Evolutionary conservation across 2,888 invertebrate species (phyloP).

Genomic region (Falcaria lacertinaria): DNA sequence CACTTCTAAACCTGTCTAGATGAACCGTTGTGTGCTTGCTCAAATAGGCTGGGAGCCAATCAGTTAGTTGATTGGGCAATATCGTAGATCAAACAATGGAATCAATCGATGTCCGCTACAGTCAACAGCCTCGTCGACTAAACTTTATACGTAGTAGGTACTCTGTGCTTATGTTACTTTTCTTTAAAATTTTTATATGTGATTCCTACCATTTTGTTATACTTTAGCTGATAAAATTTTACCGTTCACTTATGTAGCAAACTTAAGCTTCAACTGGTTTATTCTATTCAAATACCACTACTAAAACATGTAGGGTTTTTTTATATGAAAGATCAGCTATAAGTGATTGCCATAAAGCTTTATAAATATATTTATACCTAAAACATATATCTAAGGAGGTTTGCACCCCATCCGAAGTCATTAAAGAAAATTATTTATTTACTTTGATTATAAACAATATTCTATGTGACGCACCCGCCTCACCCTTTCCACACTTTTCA

Average conservation of each 20-base stretch:
- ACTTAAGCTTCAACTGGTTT: no score
- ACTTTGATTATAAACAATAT: slow-evolving; percentile 16
- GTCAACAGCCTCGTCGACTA: slow-evolving; percentile 41
- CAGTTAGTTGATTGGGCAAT: slow-evolving; percentile 57
- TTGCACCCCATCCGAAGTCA: neutral
- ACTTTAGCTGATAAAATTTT: no score
- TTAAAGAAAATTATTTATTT: slow-evolving; percentile 7
- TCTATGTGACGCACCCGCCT: slow-evolving; percentile 9
- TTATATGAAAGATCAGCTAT: no score
- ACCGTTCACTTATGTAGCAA: no score
- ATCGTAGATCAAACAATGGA: slow-evolving; percentile 58
- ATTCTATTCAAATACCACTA: no score
- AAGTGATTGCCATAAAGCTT: no score
- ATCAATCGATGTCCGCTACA: slow-evolving; percentile 49
- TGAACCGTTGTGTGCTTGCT: slow-evolving; percentile 7
- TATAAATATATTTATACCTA: no score
- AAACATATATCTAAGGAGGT: neutral
- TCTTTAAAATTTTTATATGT: no score
- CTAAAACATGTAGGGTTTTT: no score
- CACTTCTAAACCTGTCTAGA: neutral
- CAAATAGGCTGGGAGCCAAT: slow-evolving; percentile 55
- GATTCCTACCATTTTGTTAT: no score
- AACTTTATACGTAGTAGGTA: no score
- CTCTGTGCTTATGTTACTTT: no score
- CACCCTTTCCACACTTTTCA: slow-evolving; percentile 37